These are phyloP conservation scores for Ephydatia muelleri DNA, from an alignment of 37 sponge, comb jelly and placozoan species.

Conservation along the genomic window DNA sequence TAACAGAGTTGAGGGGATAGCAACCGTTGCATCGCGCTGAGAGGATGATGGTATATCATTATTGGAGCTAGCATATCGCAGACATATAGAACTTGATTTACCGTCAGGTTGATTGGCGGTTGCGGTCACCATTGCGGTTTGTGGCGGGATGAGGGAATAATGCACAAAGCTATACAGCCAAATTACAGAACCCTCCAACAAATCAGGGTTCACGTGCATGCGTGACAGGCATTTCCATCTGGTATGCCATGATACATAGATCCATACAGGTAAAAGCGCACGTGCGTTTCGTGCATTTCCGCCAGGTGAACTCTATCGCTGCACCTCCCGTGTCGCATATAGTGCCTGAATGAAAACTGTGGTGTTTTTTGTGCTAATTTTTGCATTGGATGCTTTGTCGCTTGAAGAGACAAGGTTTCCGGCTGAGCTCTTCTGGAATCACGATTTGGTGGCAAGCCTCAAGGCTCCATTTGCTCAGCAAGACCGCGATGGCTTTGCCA, in stretches of 20 bases:
- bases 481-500: slow-evolving; percentile 6
- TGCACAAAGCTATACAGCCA: no score
- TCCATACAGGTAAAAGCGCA: no score
- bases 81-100: no score
- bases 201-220: background rate
- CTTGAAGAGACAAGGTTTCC: background rate
- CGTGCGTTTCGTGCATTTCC: background rate
- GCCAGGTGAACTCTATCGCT: background rate
- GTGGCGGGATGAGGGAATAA: background rate
- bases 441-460: background rate
- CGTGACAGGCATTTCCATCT: background rate
- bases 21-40: no score
- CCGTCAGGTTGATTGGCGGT: background rate
- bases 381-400: background rate
- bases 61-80: no score
- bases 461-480: slow-evolving; percentile 31
- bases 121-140: background rate
- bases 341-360: background rate
- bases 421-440: background rate
- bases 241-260: no score
- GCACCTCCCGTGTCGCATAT: background rate
- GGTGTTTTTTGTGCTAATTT: background rate
- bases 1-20: no score
- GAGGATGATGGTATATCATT: no score
- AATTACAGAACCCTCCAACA: no score